Conservation (phyloP, 92 coral and sea anemone genomes). For the Plumapathes pennacea region DNA sequence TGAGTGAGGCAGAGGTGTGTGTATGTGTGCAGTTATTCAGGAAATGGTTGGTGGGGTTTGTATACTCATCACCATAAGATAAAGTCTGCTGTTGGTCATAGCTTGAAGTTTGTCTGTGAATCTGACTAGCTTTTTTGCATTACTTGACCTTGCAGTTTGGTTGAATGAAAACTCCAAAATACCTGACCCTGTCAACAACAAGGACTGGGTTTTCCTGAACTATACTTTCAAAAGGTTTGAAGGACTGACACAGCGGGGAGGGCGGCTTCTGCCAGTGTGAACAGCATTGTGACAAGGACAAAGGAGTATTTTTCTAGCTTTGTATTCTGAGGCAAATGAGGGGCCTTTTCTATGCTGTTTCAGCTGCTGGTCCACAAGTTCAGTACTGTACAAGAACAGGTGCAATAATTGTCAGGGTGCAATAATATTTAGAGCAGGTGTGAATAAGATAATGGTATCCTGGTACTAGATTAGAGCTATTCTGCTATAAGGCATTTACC, state of each 20-base stretch:
- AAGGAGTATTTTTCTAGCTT: no score
- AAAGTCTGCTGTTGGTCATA: background rate
- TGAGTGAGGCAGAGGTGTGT: background rate
- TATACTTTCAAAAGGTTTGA: conserved; percentile 97
- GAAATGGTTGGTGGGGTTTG: background rate
- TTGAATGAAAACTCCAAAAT: conserved; percentile 61
- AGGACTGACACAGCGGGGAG: conserved; percentile 94
- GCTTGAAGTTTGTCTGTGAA: background rate
- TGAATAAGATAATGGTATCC: no score
- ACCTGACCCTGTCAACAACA: conserved; percentile 59
- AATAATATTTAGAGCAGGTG: no score
- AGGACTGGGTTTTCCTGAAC: conserved; percentile 99
- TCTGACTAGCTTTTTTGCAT: background rate
- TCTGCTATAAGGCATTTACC: no score
- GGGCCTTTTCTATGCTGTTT: no score
- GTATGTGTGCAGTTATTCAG: background rate
- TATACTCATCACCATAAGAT: background rate
- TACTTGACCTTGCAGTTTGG: conserved; percentile 52
- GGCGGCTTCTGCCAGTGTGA: conserved; percentile 69
- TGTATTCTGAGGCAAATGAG: no score
- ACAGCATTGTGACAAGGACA: no score
- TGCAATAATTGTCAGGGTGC: no score
- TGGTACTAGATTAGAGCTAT: no score
- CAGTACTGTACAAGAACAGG: no score
- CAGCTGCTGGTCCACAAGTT: no score